A percentile compares a stretch with the other conserved stretches of the same genome.
Conservation (phyloP, 1,140 invertebrate species). For the Aricia agestis region DNA sequence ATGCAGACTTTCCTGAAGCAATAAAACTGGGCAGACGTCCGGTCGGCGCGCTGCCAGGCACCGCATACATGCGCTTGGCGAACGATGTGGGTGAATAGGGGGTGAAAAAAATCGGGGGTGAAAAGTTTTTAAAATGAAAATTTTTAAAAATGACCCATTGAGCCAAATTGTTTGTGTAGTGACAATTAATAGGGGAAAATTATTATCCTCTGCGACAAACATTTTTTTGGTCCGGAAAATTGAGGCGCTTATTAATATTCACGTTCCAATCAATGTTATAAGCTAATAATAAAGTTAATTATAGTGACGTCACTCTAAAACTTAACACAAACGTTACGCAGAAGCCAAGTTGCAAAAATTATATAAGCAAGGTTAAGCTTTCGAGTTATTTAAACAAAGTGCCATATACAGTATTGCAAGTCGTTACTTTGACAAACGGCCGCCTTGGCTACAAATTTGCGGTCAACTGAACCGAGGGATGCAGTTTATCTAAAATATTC, state of each 20-base stretch:
- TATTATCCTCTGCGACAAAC: too few species aligned
- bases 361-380: background rate
- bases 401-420: slow-evolving; percentile 24
- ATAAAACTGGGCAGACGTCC: slow-evolving; percentile 66
- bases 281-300: too few species aligned
- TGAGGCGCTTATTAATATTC: too few species aligned
- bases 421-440: slow-evolving; percentile 72
- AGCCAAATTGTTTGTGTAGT: too few species aligned
- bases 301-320: too few species aligned
- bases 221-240: too few species aligned
- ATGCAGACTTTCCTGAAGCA: slow-evolving; percentile 55
- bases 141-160: too few species aligned
- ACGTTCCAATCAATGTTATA: too few species aligned
- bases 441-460: slow-evolving; percentile 56
- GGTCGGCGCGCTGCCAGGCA: slow-evolving; percentile 58
- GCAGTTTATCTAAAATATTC: slow-evolving; percentile 64
- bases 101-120: slow-evolving; percentile 12
- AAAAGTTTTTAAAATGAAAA: background rate
- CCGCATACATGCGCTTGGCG: slow-evolving; percentile 38
- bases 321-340: background rate
- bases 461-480: slow-evolving; percentile 65
- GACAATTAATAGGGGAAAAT: too few species aligned
- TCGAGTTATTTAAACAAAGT: background rate
- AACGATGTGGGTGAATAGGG: slow-evolving; percentile 7
- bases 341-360: background rate